These are phyloP conservation scores for Progne subis DNA, from an alignment of 2,113 vertebrate genomes.

Conservation along the genomic window DNA sequence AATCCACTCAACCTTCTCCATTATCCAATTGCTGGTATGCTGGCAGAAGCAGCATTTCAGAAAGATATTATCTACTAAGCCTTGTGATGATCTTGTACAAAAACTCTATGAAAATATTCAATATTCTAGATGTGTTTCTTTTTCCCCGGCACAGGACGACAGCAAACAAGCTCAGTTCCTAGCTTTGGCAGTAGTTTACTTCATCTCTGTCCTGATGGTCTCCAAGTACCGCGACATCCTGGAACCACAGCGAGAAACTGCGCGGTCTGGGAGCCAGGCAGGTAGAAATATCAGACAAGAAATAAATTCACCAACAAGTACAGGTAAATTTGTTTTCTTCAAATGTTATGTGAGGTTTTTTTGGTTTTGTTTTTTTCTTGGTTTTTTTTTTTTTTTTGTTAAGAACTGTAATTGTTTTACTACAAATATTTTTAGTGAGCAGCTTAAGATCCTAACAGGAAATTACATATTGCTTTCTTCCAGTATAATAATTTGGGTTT, in stretches of 20 bases:
- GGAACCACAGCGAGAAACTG: constrained; percentile 95
- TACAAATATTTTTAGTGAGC: neutral
- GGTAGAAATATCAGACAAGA: constrained; percentile 96
- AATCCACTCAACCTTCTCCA: neutral
- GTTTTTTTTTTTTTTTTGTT: neutral
- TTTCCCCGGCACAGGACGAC: constrained; percentile 83
- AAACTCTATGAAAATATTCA: neutral
- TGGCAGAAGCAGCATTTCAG: neutral
- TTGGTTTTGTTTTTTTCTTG: too few species aligned
- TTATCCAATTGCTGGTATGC: neutral
- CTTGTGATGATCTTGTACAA: neutral
- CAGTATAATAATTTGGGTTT: neutral
- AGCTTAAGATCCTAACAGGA: neutral
- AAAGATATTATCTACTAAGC: neutral
- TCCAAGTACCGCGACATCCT: constrained; percentile 98
- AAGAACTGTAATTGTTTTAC: neutral
- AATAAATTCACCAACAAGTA: constrained; percentile 98
- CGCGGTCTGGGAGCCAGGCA: constrained; percentile 89
- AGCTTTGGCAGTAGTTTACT: constrained; percentile 97
- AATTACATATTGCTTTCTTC: neutral
- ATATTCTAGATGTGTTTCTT: neutral
- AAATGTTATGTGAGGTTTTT: neutral
- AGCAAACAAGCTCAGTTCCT: constrained; percentile 98
- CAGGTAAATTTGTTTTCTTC: constrained; percentile 79
- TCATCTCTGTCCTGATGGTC: constrained; percentile 98